Conservation (phyloP, 2,113 vertebrate species). For the Apodemus sylvaticus region DNA sequence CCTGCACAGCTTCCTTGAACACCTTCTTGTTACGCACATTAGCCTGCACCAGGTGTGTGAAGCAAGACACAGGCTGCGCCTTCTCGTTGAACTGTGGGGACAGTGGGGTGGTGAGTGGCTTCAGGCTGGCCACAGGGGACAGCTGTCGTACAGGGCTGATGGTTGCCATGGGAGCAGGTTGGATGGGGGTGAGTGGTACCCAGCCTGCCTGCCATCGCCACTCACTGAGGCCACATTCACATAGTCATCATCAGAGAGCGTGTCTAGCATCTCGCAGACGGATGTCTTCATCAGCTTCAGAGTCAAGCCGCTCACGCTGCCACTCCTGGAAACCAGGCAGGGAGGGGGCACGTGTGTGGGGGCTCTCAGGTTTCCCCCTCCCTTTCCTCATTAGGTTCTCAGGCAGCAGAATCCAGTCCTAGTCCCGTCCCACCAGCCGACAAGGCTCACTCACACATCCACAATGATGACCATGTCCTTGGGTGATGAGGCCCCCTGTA, state of each 20-base stretch:
- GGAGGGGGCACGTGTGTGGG: not conserved
- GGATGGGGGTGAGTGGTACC: no score
- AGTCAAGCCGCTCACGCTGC: slow-evolving; percentile 97
- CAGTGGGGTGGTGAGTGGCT: not conserved
- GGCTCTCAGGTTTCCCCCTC: not conserved
- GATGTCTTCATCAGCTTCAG: slow-evolving; percentile 98
- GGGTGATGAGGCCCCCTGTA: slow-evolving; percentile 97
- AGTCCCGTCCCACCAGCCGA: not conserved
- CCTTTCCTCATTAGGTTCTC: not conserved
- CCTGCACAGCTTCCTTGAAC: slow-evolving; percentile 95
- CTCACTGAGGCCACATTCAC: slow-evolving; percentile 93
- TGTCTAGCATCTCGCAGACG: slow-evolving; percentile 95
- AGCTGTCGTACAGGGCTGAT: not conserved
- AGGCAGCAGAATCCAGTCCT: not conserved
- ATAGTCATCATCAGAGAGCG: slow-evolving; percentile 95
- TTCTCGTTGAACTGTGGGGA: slow-evolving; percentile 95
- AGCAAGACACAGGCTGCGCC: slow-evolving; percentile 95
- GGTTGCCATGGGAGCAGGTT: not conserved
- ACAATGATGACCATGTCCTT: slow-evolving; percentile 99
- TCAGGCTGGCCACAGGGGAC: not conserved
- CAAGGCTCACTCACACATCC: slow-evolving; percentile 93
- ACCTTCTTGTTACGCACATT: slow-evolving; percentile 98
- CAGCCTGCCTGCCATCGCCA: fast-evolving
- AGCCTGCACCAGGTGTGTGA: slow-evolving; percentile 97
- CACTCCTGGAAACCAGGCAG: slow-evolving; percentile 88